Evolutionary conservation across 2,797 vertebrate genomes (phyloP).

Genomic region (Girardinus metallicus): DNA sequence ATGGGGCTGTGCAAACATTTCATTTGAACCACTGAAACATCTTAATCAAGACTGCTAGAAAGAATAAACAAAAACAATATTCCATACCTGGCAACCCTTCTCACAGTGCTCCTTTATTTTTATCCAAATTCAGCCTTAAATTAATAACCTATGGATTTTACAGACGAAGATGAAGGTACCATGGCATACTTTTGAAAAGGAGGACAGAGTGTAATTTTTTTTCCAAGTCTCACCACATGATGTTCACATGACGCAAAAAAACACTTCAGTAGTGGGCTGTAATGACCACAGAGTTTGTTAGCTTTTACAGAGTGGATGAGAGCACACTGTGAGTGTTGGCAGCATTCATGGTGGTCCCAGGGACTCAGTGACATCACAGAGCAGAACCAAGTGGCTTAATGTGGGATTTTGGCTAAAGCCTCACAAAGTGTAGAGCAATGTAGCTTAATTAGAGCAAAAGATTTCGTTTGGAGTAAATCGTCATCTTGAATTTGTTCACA

Average conservation of each 20-base stretch:
- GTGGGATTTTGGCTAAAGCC: conserved; percentile 48
- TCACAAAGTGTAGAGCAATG: conserved; percentile 32
- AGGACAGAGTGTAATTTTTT: conserved; percentile 57
- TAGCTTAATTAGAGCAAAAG: conserved; percentile 16
- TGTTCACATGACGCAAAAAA: conserved; percentile 64
- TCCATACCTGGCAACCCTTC: conserved; percentile 26
- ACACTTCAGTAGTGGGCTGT: conserved; percentile 47
- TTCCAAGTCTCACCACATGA: conserved; percentile 65
- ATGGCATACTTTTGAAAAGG: conserved; percentile 38
- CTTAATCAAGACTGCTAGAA: conserved; percentile 29
- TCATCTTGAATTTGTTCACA: conserved; percentile 34
- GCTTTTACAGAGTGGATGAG: conserved; percentile 58
- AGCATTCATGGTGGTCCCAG: conserved; percentile 66
- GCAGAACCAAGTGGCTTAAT: conserved; percentile 41
- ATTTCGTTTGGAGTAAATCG: conserved; percentile 22
- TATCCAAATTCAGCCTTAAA: conserved; percentile 4
- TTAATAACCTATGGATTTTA: conserved; percentile 35
- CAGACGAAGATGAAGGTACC: conserved; percentile 1
- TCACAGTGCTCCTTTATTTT: conserved; percentile 28
- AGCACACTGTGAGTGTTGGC: conserved; percentile 59
- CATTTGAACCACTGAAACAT: conserved; percentile 44
- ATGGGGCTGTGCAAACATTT: conserved; percentile 54
- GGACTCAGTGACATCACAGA: conserved; percentile 50
- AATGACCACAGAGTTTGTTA: conserved; percentile 57
- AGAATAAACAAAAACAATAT: conserved; percentile 47